These are phyloP conservation scores for Silurus aristotelis DNA, from an alignment of 2,797 vertebrate genomes.

Conservation along the genomic window DNA sequence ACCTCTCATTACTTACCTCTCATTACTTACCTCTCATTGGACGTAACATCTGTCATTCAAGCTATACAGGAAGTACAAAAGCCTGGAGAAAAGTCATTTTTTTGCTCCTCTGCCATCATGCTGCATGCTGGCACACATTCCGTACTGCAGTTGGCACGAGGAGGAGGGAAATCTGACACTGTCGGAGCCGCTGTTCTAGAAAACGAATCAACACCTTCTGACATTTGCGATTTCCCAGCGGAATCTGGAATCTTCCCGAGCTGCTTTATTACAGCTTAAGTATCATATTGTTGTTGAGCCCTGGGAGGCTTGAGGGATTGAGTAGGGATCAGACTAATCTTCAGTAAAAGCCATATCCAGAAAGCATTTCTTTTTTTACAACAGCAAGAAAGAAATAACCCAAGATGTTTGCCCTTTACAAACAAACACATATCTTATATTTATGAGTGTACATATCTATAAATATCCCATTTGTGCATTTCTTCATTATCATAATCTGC, in stretches of 20 bases:
- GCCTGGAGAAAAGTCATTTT: no score
- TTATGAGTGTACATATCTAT: no score
- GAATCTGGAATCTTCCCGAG: not conserved
- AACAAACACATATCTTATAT: not conserved
- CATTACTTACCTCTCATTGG: no score
- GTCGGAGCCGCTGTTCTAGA: not conserved
- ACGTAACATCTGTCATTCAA: no score
- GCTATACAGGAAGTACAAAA: no score
- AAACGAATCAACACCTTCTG: not conserved
- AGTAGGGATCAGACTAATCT: slow-evolving; percentile 4
- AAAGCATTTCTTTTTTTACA: slow-evolving; percentile 4
- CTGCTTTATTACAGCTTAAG: slow-evolving; percentile 15
- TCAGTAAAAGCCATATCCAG: not conserved
- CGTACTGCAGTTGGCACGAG: no score
- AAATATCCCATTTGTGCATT: no score
- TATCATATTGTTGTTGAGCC: slow-evolving; percentile 13
- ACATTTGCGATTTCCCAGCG: not conserved
- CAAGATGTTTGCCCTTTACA: not conserved
- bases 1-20: no score
- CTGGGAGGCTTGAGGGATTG: slow-evolving; percentile 1
- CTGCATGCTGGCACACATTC: no score
- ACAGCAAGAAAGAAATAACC: not conserved
- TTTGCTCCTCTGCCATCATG: no score
- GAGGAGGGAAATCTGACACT: not conserved
- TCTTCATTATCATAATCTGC: no score